Base-by-base conservation (phyloP, 2,113 vertebrate genomes). In the Pteruthius melanotis region DNA sequence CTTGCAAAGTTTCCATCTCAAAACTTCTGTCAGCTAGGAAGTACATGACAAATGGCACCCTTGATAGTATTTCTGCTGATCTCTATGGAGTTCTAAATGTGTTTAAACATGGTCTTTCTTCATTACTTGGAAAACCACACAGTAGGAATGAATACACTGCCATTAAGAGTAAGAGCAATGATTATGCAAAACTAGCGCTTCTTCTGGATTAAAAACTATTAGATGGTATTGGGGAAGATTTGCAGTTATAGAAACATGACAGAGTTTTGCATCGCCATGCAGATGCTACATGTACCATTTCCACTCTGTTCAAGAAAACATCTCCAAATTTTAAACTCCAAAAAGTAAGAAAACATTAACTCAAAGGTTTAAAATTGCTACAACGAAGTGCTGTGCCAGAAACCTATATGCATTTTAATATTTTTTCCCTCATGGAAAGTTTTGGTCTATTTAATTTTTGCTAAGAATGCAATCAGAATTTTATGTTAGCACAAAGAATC, bases 271-370 rank as follows among this genome's bases (percentile, higher is more conserved):
- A 52, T 6, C 4, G 6, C 24, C 9, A 4, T 8, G 22, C 12
- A 8, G 30, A 54, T 1, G 35, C 11, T 16, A 40, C 2, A 26
- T 6, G 4, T 8, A 79, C 9, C 1, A 0, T 16, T 60, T 76
- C 27, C 9, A 30, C 20, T 33, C 23, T 31, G 33, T 56, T 82
- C 22, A 87, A 49, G 31, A 56, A 49, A 75, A 61, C 5, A 44
- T 30, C 22, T 27, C 28, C 75, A 37, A 47, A 60, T 68, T 92
- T 88, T 68, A 70, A 40, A 80, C 21, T 22, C 14, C 8, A 0
- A 11, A 44, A 87, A 81, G 3, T n/a, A 78, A 40, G 14, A 86
- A 72, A 59, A 63, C 4, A 11, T 30, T 65, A 83, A 56, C 13
- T 65, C 17, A 60, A 28, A 65, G 2, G 20, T 31, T 80, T 42